Evolutionary conservation across 2,113 vertebrate genomes (phyloP).

Genomic region (Piaya cayana): DNA sequence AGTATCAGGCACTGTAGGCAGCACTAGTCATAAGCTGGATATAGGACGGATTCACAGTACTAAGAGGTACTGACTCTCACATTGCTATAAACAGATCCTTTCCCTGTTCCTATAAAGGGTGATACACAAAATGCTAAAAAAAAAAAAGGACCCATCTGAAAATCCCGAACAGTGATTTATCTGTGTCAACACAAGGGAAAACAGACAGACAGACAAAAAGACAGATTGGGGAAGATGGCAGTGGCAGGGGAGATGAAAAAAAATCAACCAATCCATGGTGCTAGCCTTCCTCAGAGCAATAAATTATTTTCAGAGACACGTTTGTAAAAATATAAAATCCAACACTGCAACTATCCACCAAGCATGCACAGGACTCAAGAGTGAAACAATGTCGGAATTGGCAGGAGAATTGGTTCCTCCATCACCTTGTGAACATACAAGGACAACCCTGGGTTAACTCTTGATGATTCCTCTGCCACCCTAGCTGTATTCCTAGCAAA

Average conservation of each 20-base stretch:
- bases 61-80: background rate
- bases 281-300: background rate
- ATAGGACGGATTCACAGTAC: background rate
- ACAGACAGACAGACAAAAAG: background rate
- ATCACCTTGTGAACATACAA: background rate
- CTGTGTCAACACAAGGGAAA: background rate
- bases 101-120: background rate
- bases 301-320: background rate
- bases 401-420: background rate
- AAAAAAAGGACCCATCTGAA: background rate
- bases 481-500: background rate
- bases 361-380: background rate
- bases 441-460: background rate
- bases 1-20: background rate
- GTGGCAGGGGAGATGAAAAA: background rate
- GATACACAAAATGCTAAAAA: background rate
- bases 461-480: background rate
- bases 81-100: background rate
- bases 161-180: background rate
- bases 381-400: background rate
- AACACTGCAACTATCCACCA: background rate
- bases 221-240: background rate
- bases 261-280: background rate
- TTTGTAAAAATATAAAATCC: background rate
- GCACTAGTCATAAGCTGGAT: background rate